A percentile compares a stretch with the other conserved stretches of the same genome.
phyloP scores from a whole-genome alignment of 2,113 vertebrate species.

The Corapipo altera region DNA sequence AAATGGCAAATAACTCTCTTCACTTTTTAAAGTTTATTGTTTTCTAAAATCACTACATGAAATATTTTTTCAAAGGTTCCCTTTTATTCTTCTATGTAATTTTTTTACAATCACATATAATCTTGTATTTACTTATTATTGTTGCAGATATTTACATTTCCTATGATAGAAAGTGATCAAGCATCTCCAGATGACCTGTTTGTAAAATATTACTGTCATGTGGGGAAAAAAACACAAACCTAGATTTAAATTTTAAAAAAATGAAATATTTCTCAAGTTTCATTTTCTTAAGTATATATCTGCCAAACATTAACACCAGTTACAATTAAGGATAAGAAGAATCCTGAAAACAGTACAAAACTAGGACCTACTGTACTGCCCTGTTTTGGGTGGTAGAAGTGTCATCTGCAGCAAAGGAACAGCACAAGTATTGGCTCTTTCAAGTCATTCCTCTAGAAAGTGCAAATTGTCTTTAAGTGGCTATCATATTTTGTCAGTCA shows the following conservation, averaged over 20 bases:
- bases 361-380: background rate
- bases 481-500: background rate
- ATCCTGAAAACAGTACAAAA: background rate
- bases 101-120: background rate
- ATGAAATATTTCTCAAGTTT: background rate
- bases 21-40: background rate
- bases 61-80: background rate
- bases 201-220: background rate
- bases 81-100: background rate
- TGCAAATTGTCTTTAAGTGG: background rate
- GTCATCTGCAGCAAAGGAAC: background rate
- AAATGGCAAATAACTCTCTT: background rate
- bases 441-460: background rate
- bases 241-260: background rate
- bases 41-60: background rate
- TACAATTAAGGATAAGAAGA: background rate
- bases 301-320: background rate
- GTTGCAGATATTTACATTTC: background rate
- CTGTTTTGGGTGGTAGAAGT: background rate
- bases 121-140: background rate
- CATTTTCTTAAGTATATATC: background rate
- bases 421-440: background rate
- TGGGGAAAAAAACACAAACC: background rate
- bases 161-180: background rate
- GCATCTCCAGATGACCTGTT: background rate